Evolutionary conservation across 2,113 vertebrate species (phyloP), one percentile per base, ranked within the genome.

Genomic region (Chaetodon auriga): DNA sequence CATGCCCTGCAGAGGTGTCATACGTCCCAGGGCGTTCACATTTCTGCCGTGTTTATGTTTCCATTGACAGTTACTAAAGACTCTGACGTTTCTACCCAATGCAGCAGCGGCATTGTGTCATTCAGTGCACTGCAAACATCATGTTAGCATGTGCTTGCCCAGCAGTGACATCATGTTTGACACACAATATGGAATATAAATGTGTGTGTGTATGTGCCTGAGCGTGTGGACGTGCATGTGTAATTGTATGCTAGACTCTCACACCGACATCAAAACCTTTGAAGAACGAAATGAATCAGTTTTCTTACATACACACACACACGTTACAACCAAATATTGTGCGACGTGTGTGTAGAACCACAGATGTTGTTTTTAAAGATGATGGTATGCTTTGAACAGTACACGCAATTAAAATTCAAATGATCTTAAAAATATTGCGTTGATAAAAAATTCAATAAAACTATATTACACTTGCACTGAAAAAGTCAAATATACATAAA

Each of bases 31-130:
- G 45, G n/a, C 53, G 18, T 23, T 15, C 9, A 74, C 7, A 35
- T 70, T 62, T 68, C 49, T 65, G 18, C 36, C 10, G 19, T 77
- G 62, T 91, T 85, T 83, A 66, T 65, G 66, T 83, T 87, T 81
- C 65, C 65, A 68, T 76, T 46, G 58, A 46, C 19, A 65, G 65
- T 41, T 38, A 21, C 23, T 57, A 6, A 54, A 30, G n/a, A 30
- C 15, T 21, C 18, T 60, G 48, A 36, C 14, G 73, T 75, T 83
- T 66, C 66, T 57, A 62, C 41, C 46, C 45, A 81, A 21, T 4
- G 18, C 63, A 30, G 2, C 57, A 10, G n/a, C 18, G 13, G n/a
- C 53, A 19, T 49, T 30, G 55, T 55, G 75, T 68, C 7, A 65
- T 35, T 74, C 38, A 80, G 16, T 30, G n/a, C 46, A 43, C 45